Evolutionary conservation across 30 jellyfish, hydroid and myxozoan genomes (phyloP), one percentile per base, ranked within the genome.

Genomic region (Pseudorhiza aurosa): DNA sequence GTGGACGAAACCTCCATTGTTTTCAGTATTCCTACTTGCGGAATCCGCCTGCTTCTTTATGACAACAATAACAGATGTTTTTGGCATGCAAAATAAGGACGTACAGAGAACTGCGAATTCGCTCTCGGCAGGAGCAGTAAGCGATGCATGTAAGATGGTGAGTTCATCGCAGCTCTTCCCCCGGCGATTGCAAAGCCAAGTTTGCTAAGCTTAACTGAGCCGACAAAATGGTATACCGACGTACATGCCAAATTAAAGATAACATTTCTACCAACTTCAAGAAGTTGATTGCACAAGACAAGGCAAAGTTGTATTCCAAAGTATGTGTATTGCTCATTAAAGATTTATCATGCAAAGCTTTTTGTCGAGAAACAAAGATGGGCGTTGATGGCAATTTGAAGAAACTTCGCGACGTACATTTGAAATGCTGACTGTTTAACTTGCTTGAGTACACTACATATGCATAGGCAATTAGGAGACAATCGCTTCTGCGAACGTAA

Each of bases 251-350:
- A 47, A 14, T 70, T 71, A 70, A 12, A 27, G 68, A 37, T 27
- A 51, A 70, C 24, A 42, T 58, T 42, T 47, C 25, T 43, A 22
- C 46, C 70, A 70, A 45, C 24, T 27, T 25, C 28, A 11, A 33
- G 31, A 15, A 58, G 57, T 30, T 58, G 68, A 31, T 45, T 28
- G 83, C 26, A 19, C 49, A 45, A 70, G 68, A 37, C 83, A 29
- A 70, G 49, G 12, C 49, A 45, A 29, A 18, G 47, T 40, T 18
- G 68, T 46, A 45, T 70, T 31, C 27, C 68, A 45, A 55, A 70
- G 55, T 45, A 47, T 8, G 71, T 33, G 83, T 58, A 46, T 36
- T 37, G 26, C 58, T 70, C 83, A 70, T 70, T 70, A 70, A 70
- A 45, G 55, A 70, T 70, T 70, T 18, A 70, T 70, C 71, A 58